Base-by-base conservation (phyloP, 2,797 vertebrate genomes). In the Onychomys leucogaster region DNA sequence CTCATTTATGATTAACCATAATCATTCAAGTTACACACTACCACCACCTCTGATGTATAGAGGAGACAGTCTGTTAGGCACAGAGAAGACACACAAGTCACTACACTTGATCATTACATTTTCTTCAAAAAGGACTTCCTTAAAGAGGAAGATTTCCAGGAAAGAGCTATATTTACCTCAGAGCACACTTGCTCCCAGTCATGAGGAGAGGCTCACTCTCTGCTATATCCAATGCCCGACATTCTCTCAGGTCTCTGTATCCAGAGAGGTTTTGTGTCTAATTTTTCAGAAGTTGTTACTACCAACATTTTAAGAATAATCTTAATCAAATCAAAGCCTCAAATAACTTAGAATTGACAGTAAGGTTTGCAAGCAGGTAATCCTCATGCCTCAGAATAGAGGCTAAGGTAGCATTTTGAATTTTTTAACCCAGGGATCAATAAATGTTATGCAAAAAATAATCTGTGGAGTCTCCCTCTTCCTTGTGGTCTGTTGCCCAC, bases 381-480 rank as follows among this genome's bases (percentile, higher is more conserved):
- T 89, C 52, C 49, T 92, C 73, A 84, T 82, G 14, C 29, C 69
- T 90, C 78, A 34, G 16, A 96, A 73, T 17, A 57, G 34, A 96
- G 87, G 91, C 29, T n/a, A 29, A 78, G 10, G 69, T 81, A 78
- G 43, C 23, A 5, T 89, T 93, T 81, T 93, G 43, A 96, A 21
- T 67, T 83, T 91, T 89, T 57, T 19, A 65, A 10, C 61, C 61
- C 9, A 29, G 23, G 25, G 29, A 32, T 13, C 67, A 29, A 67
- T 67, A 13, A 29, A 67, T 29, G 10, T 32, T 67, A 67, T 12
- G 63, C 63, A 34, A 67, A 29, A 67, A 59, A 19, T 59, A 1
- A 59, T 19, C 57, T 21, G 57, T 59, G 57, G 57, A 21, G 57
- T 59, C 57, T 21, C 57, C 13, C 52, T 55, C 57, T 59, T 59